Base-by-base conservation (phyloP, 1,140 invertebrate genomes). In the Drosophila sulfurigaster region DNA sequence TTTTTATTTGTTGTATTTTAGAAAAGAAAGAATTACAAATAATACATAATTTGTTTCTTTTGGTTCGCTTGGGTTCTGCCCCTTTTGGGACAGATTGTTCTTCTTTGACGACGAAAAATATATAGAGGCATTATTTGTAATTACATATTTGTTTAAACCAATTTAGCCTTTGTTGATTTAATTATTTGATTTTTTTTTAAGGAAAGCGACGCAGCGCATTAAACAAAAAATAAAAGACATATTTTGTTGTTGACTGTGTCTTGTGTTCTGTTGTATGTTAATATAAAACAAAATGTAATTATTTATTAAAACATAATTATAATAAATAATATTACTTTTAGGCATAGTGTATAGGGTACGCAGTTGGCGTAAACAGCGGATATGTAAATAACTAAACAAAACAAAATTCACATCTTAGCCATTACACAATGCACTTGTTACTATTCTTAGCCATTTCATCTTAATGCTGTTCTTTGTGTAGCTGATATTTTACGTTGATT, bases 41-140 rank as follows among this genome's bases (percentile, higher is more conserved):
- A 88, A 87, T 87, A 87, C 85, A 87, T 80, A 87, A 87, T 86
- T 88, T 82, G 81, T 83, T 87, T 87, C 82, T 88, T 88, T 88
- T 88, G 83, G 83, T 89, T 88, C 81, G 77, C 74, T 78, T 79
- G 77, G 70, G 82, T 82, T 54, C 69, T 65, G 52, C 52, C 15
- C 7, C 15, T 32, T 46, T 25, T 25, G 20, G 54, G 73, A 63
- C 77, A 60, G 65, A 45, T 58, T 78, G 63, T 64, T 67, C 52
- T 77, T 79, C 71, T 56, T 71, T 75, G 67, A 75, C 54, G 78
- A 57, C 60, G 67, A 71, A 66, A 52, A 51, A 59, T 75, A 64
- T 75, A 54, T 64, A 60, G 32, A 58, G 64, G 62, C 74, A 76
- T 76, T 65, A 76, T 76, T 76, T 76, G 74, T 76, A 76, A 74